Conservation (phyloP, 1,140 invertebrate species). For the Drosophila lini region DNA sequence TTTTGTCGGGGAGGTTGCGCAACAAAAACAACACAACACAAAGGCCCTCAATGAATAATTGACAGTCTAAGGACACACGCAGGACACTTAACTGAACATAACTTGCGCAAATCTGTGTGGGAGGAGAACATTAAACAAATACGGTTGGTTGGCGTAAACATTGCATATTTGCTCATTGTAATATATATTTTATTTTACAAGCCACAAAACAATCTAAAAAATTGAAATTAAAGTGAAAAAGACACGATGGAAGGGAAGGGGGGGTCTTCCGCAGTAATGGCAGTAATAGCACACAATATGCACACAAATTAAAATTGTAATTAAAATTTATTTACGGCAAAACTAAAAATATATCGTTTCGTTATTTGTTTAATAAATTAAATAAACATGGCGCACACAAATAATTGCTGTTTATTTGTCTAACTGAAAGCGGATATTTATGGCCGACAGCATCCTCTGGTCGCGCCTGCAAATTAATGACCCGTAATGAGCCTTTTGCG, state of each 20-base stretch:
- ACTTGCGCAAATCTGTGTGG: conserved; percentile 82
- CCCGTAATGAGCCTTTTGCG: conserved; percentile 54
- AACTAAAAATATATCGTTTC: conserved; percentile 40
- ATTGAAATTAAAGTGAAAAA: conserved; percentile 28
- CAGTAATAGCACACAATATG: conserved; percentile 12
- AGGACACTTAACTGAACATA: conserved; percentile 83
- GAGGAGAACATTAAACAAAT: conserved; percentile 50
- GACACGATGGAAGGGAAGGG: neutral
- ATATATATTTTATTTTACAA: conserved; percentile 39
- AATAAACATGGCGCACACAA: conserved; percentile 50
- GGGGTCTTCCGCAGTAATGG: conserved; percentile 2
- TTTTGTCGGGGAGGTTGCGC: conserved; percentile 47
- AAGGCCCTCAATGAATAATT: conserved; percentile 81
- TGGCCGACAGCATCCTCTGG: conserved; percentile 46
- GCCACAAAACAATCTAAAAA: conserved; percentile 46
- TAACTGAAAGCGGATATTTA: conserved; percentile 76
- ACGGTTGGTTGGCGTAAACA: conserved; percentile 44
- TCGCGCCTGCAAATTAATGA: conserved; percentile 68
- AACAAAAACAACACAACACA: conserved; percentile 77
- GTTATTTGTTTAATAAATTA: conserved; percentile 55
- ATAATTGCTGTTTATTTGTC: conserved; percentile 76
- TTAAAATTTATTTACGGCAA: conserved; percentile 44
- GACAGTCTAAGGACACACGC: conserved; percentile 80
- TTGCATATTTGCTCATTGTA: conserved; percentile 58
- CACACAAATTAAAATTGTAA: conserved; percentile 49